These are phyloP conservation scores for Parelbella ahira DNA, from an alignment of 2,888 invertebrate genomes.

Conservation along the genomic window DNA sequence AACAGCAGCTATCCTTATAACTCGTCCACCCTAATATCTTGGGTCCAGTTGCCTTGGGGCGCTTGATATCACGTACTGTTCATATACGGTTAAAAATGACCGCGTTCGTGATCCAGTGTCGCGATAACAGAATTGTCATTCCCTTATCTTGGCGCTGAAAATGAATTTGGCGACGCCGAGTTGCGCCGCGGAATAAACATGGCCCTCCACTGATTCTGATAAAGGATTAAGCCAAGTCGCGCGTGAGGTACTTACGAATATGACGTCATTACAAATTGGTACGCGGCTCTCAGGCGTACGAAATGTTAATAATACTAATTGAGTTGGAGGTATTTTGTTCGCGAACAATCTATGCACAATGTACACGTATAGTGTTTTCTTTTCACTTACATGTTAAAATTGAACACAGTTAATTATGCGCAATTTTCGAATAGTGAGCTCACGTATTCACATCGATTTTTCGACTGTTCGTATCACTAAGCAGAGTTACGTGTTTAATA, in stretches of 20 bases:
- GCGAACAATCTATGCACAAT: background rate
- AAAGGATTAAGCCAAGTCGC: conserved; percentile 22
- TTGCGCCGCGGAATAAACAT: conserved; percentile 34
- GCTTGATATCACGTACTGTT: conserved; percentile 57
- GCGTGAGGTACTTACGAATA: conserved; percentile 18
- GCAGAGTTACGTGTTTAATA: conserved; percentile 9
- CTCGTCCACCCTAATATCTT: conserved; percentile 54
- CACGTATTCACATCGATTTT: conserved; percentile 1
- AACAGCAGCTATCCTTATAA: conserved; percentile 47
- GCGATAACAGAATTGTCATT: conserved; percentile 56
- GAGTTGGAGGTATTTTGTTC: background rate
- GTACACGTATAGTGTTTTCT: no score
- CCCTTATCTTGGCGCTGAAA: conserved; percentile 49
- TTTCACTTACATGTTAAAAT: no score
- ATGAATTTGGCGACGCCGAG: conserved; percentile 44
- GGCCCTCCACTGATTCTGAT: conserved; percentile 31
- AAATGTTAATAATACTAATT: conserved; percentile 6
- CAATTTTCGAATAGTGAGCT: background rate
- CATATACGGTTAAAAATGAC: conserved; percentile 60
- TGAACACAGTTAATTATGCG: no score
- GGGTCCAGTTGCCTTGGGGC: conserved; percentile 54
- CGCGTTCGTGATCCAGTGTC: conserved; percentile 51
- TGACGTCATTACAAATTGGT: conserved; percentile 16
- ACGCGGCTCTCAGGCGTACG: background rate
- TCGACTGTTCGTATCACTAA: no score